phyloP scores from a whole-genome alignment of 2,888 invertebrate genomes.

The Oscheius onirici region DNA sequence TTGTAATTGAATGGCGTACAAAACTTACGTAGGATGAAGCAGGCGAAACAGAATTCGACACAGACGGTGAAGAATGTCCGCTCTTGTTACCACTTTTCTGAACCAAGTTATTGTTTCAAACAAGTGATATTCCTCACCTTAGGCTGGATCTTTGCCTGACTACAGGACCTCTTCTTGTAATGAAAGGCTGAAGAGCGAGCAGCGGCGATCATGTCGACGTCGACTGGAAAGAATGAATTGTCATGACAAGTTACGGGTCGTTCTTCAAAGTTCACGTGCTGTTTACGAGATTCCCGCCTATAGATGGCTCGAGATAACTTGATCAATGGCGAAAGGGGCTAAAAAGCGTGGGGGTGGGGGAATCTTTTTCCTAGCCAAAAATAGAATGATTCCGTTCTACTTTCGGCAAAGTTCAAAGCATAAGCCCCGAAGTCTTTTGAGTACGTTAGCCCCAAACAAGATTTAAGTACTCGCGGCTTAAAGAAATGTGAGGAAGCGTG shows the following conservation, averaged over 20 bases:
- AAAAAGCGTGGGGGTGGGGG: neutral
- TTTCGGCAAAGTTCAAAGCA: slow-evolving; percentile 3
- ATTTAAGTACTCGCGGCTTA: neutral
- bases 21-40: slow-evolving; percentile 8
- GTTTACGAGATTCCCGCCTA: slow-evolving; percentile 10
- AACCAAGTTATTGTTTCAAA: too few relatives aligned
- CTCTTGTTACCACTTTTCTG: neutral
- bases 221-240: slow-evolving; percentile 35
- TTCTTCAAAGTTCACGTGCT: slow-evolving; percentile 2
- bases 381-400: neutral
- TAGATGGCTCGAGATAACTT: slow-evolving; percentile 27
- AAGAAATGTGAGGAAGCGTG: neutral
- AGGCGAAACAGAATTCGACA: slow-evolving; percentile 3
- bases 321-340: slow-evolving; percentile 20
- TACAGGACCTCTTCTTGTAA: slow-evolving; percentile 42
- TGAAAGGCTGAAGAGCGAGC: slow-evolving; percentile 42
- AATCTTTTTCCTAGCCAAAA: neutral
- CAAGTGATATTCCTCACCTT: slow-evolving; percentile 10
- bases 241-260: neutral
- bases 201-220: slow-evolving; percentile 56
- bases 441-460: neutral
- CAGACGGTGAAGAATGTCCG: neutral
- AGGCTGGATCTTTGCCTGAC: neutral
- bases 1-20: neutral
- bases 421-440: neutral